Base-by-base conservation (phyloP, 2,888 invertebrate genomes). In the Leucophenga montana region DNA sequence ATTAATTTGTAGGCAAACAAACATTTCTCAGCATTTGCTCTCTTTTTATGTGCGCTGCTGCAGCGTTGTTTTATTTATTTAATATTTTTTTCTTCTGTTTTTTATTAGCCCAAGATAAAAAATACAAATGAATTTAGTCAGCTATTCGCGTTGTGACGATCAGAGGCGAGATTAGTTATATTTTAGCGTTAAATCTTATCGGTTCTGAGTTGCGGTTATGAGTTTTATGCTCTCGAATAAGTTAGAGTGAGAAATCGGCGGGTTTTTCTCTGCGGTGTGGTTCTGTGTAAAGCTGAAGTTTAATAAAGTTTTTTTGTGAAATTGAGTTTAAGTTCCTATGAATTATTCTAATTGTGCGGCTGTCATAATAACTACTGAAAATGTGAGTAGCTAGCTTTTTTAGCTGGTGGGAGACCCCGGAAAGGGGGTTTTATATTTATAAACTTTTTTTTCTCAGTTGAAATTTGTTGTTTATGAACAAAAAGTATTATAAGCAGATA, bases 31-130 rank as follows among this genome's bases (percentile, higher is more conserved):
- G 53, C 53, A n/a, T n/a, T 50, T 50, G 50, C 50, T 50, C 18
- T 50, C 50, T 56, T 56, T 20, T 56, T 56, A n/a, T 22, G 4
- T 56, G 3, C 22, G 14, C 16, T 2, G 14, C 27, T 8, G 5
- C 13, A 8, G 6, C 5, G 5, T 53, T 53, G 3, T 53, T 22
- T 22, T 16, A 18, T 53, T 53, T 53, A 18, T 53, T 53, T 53
- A 16, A n/a, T n/a, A 20, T 3, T 53, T 56, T 56, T 72, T 73
- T 70, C 72, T 71, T 73, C 71, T 75, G 61, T 50, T 75, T 74
- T 77, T 72, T 80, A 82, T 80, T 82, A 80, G 73, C 78, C 77
- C 73, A 78, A 75, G 80, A 79, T 80, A 74, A 75, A 68, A 72
- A 44, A 2, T 66, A 65, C 56, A 14, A 56, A 56, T 20, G 56